phyloP scores from a whole-genome alignment of 2,113 vertebrate species.

The Rhizomys pruinosus region DNA sequence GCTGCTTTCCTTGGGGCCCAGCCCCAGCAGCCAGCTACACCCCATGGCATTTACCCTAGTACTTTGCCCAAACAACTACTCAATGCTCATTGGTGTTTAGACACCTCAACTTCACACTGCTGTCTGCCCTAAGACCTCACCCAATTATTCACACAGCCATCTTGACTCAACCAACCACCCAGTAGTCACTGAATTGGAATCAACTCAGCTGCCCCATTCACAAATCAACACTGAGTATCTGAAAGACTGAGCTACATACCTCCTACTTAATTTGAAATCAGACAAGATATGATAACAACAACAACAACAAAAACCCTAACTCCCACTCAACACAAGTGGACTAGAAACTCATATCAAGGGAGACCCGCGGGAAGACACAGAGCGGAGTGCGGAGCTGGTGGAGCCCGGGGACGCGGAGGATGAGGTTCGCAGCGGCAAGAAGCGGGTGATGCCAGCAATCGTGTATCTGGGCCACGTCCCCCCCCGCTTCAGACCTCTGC shows the following conservation, averaged over 20 bases:
- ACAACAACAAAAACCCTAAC: neutral
- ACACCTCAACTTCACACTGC: neutral
- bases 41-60: neutral
- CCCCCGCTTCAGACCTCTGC: conserved; percentile 91
- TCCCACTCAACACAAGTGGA: too few relatives aligned
- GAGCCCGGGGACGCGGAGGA: conserved; percentile 13
- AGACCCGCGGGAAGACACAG: too few relatives aligned
- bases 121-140: neutral
- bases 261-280: neutral
- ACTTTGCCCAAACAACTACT: neutral
- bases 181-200: neutral
- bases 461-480: conserved; percentile 94
- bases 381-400: accelerated
- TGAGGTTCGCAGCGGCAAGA: conserved; percentile 42
- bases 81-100: neutral
- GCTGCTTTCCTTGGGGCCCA: neutral
- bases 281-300: neutral
- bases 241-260: neutral
- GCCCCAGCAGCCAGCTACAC: neutral
- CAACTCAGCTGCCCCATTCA: neutral
- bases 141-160: neutral
- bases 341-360: neutral
- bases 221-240: neutral
- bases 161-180: neutral
- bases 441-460: conserved; percentile 88